Evolutionary conservation across 2,888 invertebrate genomes (phyloP).

Genomic region (Lagria hirta): DNA sequence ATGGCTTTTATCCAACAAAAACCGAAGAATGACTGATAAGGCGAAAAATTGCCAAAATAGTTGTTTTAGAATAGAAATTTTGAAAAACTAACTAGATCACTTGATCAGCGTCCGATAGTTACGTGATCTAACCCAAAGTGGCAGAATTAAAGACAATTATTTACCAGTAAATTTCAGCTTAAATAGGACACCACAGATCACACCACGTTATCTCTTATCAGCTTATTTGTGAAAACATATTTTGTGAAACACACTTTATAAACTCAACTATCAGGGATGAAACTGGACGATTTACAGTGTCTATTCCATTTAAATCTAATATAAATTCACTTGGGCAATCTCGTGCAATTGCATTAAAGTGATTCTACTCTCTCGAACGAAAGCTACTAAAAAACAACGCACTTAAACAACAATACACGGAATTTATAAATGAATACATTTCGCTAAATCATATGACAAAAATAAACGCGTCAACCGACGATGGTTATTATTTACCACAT

Average conservation of each 20-base stretch:
- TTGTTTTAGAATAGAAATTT: no score
- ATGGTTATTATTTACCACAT: constrained; percentile 31
- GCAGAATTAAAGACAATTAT: no score
- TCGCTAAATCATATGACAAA: constrained; percentile 25
- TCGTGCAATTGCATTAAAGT: constrained; percentile 18
- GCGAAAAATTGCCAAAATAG: no score
- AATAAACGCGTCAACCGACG: constrained; percentile 2
- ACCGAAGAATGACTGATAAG: no score
- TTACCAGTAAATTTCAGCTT: no score
- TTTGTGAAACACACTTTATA: constrained; percentile 25
- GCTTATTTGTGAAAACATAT: constrained; percentile 2
- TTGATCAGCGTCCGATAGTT: no score
- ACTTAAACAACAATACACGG: constrained; percentile 20
- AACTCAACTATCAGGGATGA: constrained; percentile 12
- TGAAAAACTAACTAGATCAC: no score
- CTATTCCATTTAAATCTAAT: constrained; percentile 17
- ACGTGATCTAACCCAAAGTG: no score
- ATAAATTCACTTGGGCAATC: constrained; percentile 19
- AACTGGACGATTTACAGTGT: constrained; percentile 22
- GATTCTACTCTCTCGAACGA: constrained; percentile 25
- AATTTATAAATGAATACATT: constrained; percentile 30
- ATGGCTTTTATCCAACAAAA: no score
- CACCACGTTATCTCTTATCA: no score
- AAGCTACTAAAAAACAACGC: constrained; percentile 13
- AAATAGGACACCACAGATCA: no score